Percentiles rank a stretch among this genome's conserved stretches.
Conservation (phyloP, 2,797 vertebrate species). For the Meriones psammophilus region DNA sequence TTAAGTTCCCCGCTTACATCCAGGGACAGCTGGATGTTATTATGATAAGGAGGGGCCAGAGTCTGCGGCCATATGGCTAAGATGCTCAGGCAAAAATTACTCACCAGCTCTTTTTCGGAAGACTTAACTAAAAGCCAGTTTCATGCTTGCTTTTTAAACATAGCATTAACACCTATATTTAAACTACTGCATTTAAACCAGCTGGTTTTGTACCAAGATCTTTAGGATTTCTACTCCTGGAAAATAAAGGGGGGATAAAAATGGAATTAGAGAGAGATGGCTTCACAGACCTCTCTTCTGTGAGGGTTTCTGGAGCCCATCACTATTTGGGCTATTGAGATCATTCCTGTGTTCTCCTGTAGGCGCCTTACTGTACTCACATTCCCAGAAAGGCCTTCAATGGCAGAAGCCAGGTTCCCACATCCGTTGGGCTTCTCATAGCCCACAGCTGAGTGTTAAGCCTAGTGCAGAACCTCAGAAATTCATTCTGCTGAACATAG, state of each 20-base stretch:
- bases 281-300: neutral
- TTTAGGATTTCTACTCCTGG: conserved; percentile 72
- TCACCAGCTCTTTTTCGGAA: neutral
- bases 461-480: neutral
- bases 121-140: conserved; percentile 48
- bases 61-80: neutral
- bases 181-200: conserved; percentile 59
- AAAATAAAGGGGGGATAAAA: neutral
- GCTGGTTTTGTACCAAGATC: conserved; percentile 70
- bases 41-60: neutral
- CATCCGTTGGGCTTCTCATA: neutral
- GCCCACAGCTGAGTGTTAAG: neutral
- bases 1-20: neutral
- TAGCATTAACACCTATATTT: conserved; percentile 73
- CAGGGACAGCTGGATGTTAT: neutral
- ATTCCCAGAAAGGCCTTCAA: conserved; percentile 19
- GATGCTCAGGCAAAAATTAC: conserved; percentile 50
- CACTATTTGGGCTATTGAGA: neutral
- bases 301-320: conserved; percentile 4
- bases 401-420: neutral
- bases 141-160: conserved; percentile 65
- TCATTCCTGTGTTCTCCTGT: neutral
- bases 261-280: neutral
- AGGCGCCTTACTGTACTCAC: neutral
- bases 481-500: neutral